Base-by-base conservation (phyloP, 2,888 invertebrate genomes). In the Athripsodes cinereus region DNA sequence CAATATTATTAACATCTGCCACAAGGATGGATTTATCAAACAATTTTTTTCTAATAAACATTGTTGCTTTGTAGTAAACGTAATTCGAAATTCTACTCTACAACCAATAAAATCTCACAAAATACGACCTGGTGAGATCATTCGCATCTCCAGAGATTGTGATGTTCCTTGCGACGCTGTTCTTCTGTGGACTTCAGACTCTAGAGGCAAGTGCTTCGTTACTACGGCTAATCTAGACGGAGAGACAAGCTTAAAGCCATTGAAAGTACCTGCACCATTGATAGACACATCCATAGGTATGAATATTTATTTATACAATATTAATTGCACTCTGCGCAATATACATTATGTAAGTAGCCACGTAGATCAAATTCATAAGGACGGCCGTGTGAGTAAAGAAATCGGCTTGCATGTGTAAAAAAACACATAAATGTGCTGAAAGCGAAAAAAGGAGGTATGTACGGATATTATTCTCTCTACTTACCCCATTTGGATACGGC, bases 201-300 rank as follows among this genome's bases (percentile, higher is more conserved):
- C 78, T 1, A 81, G 82, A 58, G 87, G 87, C 0, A 82, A 83
- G 66, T 91, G 91, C 68, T 87, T 81, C 70, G 81, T 92, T 49
- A 92, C 89, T 26, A 92, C 92, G 0, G 89, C 91, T n/a, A 92
- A 92, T 72, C 76, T 92, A 49, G 92, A 92, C 67, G 92, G 92
- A 0, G 90, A 90, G 72, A 88, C 88, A 1, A 90, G 88, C 68
- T 73, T 89, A 50, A 90, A 89, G 76, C 85, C 85, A 58, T 61
- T 79, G 58, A 68, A 78, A 59, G 79, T 79, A 1, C 75, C 75
- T 6, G 20, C 21, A 46, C 26, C 52, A 13, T 22, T 52, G 67
- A 75, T 0, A 75, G 74, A 40, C 13, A 77, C 71, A 56, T 72
- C 76, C 1, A 69, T 76, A 66, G 78, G 78, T 78, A 66, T 59